Conservation (phyloP, 64 coral and sea anemone species). For the Porites australiensis region DNA sequence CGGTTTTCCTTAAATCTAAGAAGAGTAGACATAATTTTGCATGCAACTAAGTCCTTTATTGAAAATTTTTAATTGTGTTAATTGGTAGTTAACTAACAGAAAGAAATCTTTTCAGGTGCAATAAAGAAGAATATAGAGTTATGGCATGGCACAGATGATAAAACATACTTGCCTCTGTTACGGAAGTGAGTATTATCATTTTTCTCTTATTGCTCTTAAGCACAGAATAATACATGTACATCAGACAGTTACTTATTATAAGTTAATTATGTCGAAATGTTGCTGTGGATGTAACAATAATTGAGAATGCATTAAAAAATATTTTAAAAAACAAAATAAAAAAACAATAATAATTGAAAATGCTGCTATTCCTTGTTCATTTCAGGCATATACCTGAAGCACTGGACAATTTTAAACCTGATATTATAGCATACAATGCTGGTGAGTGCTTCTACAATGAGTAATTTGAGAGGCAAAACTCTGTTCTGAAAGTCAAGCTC, state of each 20-base stretch:
- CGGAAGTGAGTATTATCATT: constrained; percentile 53
- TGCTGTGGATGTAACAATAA: too few species aligned
- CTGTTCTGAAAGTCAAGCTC: too few species aligned
- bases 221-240: too few species aligned
- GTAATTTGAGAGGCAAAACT: not conserved
- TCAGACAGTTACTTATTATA: too few species aligned
- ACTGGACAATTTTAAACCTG: constrained; percentile 89
- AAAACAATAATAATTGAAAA: too few species aligned
- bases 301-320: too few species aligned
- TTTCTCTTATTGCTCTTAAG: too few species aligned
- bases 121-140: constrained; percentile 89
- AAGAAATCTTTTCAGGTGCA: constrained; percentile 55
- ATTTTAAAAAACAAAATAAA: too few species aligned
- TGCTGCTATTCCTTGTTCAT: not conserved
- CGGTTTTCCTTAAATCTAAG: too few species aligned
- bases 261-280: too few species aligned
- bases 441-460: constrained; percentile 14
- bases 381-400: constrained; percentile 88
- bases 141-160: constrained; percentile 77
- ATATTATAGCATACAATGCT: constrained; percentile 97
- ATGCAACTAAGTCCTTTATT: not conserved
- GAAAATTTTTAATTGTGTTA: not conserved
- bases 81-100: too few species aligned
- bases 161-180: constrained; percentile 83
- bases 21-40: not conserved